Percentiles rank a stretch among this genome's conserved stretches.
These are phyloP conservation scores for Merops nubicus DNA, from an alignment of 2,113 vertebrate genomes.

Conservation along the genomic window DNA sequence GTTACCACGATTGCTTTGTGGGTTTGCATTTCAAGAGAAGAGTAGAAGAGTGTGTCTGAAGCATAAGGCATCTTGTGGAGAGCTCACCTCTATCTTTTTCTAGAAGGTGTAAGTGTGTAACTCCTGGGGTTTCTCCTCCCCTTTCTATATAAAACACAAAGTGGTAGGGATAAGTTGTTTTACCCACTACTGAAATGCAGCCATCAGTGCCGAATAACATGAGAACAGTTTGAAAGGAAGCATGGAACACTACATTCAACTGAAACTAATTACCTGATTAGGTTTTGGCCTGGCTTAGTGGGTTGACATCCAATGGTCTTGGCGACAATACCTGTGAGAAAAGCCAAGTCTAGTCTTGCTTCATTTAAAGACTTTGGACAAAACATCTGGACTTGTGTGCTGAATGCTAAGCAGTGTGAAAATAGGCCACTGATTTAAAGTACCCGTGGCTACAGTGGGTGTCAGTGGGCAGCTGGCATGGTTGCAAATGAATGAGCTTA, in stretches of 20 bases:
- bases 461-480: neutral
- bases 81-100: neutral
- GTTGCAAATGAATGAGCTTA: neutral
- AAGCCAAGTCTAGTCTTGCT: conserved; percentile 62
- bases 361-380: conserved; percentile 51
- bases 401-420: conserved; percentile 49
- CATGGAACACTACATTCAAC: conserved; percentile 58
- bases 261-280: conserved; percentile 72
- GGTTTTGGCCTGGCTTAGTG: conserved; percentile 51
- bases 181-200: conserved; percentile 45
- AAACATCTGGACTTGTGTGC: conserved; percentile 36
- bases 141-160: neutral
- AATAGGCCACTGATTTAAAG: conserved; percentile 67
- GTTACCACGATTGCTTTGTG: neutral
- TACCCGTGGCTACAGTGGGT: neutral
- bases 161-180: neutral
- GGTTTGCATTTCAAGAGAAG: neutral
- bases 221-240: conserved; percentile 42
- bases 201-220: conserved; percentile 32
- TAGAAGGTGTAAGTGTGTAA: neutral
- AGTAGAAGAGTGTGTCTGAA: neutral
- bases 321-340: conserved; percentile 34
- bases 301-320: conserved; percentile 69
- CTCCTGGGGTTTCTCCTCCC: neutral
- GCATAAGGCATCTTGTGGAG: neutral